These are phyloP conservation scores for Hippocampus kuda DNA, from an alignment of 2,797 vertebrate species.

Conservation along the genomic window DNA sequence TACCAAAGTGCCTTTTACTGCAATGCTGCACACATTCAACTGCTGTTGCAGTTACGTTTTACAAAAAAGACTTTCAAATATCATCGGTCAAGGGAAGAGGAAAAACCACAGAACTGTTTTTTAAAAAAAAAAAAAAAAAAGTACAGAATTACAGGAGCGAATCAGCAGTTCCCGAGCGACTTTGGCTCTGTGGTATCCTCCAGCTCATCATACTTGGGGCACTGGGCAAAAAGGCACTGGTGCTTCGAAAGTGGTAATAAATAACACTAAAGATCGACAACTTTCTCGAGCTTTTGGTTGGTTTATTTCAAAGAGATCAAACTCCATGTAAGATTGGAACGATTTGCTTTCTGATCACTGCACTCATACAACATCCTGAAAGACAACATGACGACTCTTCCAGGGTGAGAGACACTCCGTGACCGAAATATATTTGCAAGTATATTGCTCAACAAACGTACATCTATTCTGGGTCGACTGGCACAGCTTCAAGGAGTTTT, in stretches of 20 bases:
- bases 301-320: background rate
- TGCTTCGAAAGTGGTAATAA: conserved; percentile 1
- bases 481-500: too few species aligned
- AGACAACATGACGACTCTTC: background rate
- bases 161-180: background rate
- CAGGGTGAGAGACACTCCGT: background rate
- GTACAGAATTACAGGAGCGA: background rate
- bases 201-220: background rate
- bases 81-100: conserved; percentile 5
- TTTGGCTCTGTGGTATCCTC: background rate
- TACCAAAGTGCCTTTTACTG: conserved; percentile 58
- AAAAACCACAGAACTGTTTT: conserved; percentile 12
- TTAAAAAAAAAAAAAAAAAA: background rate
- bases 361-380: background rate
- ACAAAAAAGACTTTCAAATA: conserved; percentile 12
- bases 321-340: background rate
- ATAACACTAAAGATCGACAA: background rate
- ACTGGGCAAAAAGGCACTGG: background rate
- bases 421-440: background rate
- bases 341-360: background rate
- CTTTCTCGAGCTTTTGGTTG: background rate
- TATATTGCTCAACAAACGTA: background rate
- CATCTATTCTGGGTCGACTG: too few species aligned
- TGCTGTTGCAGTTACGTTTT: conserved; percentile 47
- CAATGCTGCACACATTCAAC: conserved; percentile 36